A percentile compares a stretch with the other conserved stretches of the same genome.
phyloP scores from a whole-genome alignment of 2,113 vertebrate genomes.

The Neolamprologus hecqui region DNA sequence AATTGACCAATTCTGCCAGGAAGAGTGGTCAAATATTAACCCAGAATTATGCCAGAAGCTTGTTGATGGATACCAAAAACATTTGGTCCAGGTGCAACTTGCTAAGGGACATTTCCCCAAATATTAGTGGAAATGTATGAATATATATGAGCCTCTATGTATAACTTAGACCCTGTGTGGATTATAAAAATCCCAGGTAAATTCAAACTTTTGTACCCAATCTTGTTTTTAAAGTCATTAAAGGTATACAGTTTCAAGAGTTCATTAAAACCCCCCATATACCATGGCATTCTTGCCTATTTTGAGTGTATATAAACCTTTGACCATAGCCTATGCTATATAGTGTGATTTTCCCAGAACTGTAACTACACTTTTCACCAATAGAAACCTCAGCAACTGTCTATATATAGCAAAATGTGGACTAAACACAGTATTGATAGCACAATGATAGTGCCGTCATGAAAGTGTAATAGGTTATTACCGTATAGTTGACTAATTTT shows the following conservation, averaged over 20 bases:
- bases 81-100: not conserved
- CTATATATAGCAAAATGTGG: not conserved
- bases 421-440: not conserved
- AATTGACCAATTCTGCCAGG: not conserved
- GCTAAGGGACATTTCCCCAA: not conserved
- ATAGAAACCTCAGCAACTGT: not conserved
- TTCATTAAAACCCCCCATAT: rapidly evolving
- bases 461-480: not conserved
- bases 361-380: not conserved
- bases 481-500: not conserved
- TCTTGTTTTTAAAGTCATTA: not conserved
- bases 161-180: not conserved
- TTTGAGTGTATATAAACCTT: not conserved
- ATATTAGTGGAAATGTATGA: not conserved
- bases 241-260: not conserved
- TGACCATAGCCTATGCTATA: not conserved
- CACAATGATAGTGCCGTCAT: not conserved
- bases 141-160: not conserved
- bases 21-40: not conserved
- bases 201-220: not conserved
- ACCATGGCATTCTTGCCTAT: not conserved
- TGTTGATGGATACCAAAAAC: not conserved
- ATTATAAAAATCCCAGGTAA: rapidly evolving
- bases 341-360: not conserved
- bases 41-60: not conserved